These are phyloP conservation scores for Drosophila quasianomalipes DNA, from an alignment of 2,888 invertebrate genomes.

Conservation along the genomic window DNA sequence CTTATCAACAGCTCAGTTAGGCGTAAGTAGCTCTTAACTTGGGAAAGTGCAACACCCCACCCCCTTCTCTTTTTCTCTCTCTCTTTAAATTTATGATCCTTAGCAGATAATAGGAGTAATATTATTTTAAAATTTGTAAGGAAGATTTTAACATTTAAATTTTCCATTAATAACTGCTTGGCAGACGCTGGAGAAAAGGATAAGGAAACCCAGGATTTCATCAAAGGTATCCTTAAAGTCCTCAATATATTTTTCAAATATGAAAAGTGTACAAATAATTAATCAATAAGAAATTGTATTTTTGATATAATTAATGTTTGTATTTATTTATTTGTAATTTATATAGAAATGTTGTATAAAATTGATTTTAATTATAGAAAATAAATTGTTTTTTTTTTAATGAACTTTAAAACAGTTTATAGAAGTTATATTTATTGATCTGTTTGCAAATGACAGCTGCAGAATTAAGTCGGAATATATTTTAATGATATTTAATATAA, in stretches of 20 bases:
- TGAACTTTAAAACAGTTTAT: no score
- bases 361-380: neutral
- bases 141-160: neutral
- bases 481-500: neutral
- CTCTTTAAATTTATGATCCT: neutral
- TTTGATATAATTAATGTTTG: neutral
- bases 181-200: neutral
- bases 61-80: no score
- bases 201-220: neutral
- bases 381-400: neutral
- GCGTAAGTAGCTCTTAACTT: constrained; percentile 23
- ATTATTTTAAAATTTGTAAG: neutral
- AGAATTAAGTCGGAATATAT: neutral
- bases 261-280: neutral
- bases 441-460: neutral
- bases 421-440: neutral
- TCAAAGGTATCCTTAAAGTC: neutral
- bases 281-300: neutral
- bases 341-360: no score
- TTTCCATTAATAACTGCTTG: neutral
- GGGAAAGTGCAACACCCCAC: neutral
- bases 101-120: neutral
- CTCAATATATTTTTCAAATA: neutral
- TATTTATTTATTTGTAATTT: no score
- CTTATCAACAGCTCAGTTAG: constrained; percentile 36